Conservation (phyloP, 2,888 invertebrate genomes). For the Panzeria rudis region DNA sequence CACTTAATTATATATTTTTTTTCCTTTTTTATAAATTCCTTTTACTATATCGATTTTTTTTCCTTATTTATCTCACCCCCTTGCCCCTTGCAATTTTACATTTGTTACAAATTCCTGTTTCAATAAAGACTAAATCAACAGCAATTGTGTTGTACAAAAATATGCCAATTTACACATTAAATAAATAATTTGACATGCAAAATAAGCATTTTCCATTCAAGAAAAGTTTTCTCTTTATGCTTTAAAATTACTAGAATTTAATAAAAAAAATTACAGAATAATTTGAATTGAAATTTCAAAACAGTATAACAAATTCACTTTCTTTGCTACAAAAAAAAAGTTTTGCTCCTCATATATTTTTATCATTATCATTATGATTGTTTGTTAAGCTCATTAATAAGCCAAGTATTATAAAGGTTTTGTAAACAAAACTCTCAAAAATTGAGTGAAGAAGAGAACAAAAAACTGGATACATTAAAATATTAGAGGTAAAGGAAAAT, state of each 20-base stretch:
- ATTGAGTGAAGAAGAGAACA: neutral
- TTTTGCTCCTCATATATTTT: neutral
- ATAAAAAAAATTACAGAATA: slow-evolving; percentile 25
- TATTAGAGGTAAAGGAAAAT: neutral
- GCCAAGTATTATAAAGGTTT: slow-evolving; percentile 45
- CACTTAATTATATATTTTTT: neutral
- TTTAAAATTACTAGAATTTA: slow-evolving; percentile 27
- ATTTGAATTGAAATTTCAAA: neutral
- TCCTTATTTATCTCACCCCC: neutral
- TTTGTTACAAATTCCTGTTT: slow-evolving; percentile 24
- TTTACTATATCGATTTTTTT: neutral
- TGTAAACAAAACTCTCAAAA: slow-evolving; percentile 58
- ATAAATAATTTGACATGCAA: slow-evolving; percentile 72
- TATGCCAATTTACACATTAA: slow-evolving; percentile 69
- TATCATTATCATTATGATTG: slow-evolving; percentile 21
- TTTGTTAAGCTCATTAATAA: slow-evolving; percentile 63
- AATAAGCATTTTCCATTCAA: slow-evolving; percentile 57
- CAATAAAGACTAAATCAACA: slow-evolving; percentile 57
- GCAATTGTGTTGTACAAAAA: slow-evolving; percentile 41
- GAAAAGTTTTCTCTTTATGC: neutral
- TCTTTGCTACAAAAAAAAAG: neutral
- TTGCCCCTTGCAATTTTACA: neutral
- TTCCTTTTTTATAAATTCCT: neutral
- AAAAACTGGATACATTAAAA: neutral
- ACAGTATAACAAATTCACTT: slow-evolving; percentile 3